Conservation (phyloP, 2,888 invertebrate genomes). For the Phaonia tiefii region DNA sequence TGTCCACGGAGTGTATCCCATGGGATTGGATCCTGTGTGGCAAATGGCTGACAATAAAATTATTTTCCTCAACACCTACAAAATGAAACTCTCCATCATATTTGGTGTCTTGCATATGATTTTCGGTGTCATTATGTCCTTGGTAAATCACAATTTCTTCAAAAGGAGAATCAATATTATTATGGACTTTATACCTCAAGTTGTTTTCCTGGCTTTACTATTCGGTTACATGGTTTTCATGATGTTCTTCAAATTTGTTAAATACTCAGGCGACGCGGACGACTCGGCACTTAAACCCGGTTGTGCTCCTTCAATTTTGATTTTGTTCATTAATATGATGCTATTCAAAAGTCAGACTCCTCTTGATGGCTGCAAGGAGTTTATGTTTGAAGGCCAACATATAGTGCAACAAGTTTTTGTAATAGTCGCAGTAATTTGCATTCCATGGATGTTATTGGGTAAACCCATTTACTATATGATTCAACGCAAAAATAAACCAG, state of each 20-base stretch:
- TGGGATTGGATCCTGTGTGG: conserved; percentile 92
- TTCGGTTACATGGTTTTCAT: conserved; percentile 96
- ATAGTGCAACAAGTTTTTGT: conserved; percentile 89
- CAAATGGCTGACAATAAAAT: conserved; percentile 93
- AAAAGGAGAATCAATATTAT: conserved; percentile 85
- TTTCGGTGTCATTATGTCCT: conserved; percentile 93
- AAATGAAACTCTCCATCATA: conserved; percentile 97
- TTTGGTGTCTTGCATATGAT: conserved; percentile 97
- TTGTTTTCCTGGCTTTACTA: conserved; percentile 91
- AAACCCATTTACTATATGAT: conserved; percentile 91
- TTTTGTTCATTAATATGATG: conserved; percentile 91
- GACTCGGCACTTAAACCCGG: conserved; percentile 79
- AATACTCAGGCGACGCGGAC: conserved; percentile 82
- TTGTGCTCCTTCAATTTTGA: conserved; percentile 88
- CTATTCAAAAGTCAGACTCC: conserved; percentile 82
- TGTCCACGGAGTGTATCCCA: conserved; percentile 83
- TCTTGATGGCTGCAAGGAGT: conserved; percentile 82
- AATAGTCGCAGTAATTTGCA: conserved; percentile 88
- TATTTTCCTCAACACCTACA: conserved; percentile 95
- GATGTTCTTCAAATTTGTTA: conserved; percentile 95
- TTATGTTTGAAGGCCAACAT: conserved; percentile 87
- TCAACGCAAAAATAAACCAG: conserved; percentile 80
- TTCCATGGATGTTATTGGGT: conserved; percentile 96
- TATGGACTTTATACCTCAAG: conserved; percentile 94
- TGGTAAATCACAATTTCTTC: conserved; percentile 88